Evolutionary conservation across 2,888 invertebrate species (phyloP).

Genomic region (Pantelozetes paolii): DNA sequence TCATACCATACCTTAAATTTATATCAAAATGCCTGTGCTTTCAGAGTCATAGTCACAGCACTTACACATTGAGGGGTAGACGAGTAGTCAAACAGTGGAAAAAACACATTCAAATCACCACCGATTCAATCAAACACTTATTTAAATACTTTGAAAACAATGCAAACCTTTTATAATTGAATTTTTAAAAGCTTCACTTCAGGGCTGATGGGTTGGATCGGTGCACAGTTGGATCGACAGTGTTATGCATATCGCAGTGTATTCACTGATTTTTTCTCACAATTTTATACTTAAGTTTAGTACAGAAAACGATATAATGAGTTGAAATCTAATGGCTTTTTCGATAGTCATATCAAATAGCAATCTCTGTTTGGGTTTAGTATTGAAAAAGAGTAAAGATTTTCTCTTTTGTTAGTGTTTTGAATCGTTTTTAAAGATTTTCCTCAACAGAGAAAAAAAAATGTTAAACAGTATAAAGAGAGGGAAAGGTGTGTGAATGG

Average conservation of each 20-base stretch:
- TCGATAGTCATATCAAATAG: constrained; percentile 27
- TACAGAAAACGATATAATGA: constrained; percentile 3
- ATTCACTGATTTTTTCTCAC: background rate
- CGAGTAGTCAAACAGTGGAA: background rate
- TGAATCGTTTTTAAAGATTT: background rate
- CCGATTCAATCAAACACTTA: constrained; percentile 18
- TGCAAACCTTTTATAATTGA: no score
- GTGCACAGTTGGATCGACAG: background rate
- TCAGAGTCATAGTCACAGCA: no score
- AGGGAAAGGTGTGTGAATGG: background rate
- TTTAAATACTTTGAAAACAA: background rate
- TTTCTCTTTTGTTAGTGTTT: constrained; percentile 1
- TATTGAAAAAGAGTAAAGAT: background rate
- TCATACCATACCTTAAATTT: background rate
- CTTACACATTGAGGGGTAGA: background rate
- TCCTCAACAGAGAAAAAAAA: background rate
- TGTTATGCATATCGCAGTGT: background rate
- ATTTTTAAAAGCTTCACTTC: no score
- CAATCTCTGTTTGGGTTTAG: background rate
- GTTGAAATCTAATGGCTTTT: constrained; percentile 18
- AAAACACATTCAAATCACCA: background rate
- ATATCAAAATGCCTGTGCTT: no score
- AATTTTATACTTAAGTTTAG: background rate
- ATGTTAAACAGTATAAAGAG: no score
- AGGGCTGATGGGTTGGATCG: background rate